These are phyloP conservation scores for Holacanthus passer DNA, from an alignment of 2,113 vertebrate genomes.

Conservation along the genomic window DNA sequence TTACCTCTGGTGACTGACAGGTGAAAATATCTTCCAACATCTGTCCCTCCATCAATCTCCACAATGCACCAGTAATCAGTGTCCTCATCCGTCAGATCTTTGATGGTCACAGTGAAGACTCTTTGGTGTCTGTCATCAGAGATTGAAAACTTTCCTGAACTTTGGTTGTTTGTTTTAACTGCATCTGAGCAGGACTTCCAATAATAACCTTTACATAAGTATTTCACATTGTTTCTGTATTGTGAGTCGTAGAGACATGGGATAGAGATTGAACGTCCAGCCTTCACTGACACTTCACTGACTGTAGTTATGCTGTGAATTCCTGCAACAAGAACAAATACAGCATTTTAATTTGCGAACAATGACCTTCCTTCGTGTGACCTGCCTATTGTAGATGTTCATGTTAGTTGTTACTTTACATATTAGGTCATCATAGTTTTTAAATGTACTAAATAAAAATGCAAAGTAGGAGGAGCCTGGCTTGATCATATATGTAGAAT, in stretches of 20 bases:
- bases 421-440: background rate
- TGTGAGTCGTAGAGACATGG: slow-evolving; percentile 55
- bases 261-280: slow-evolving; percentile 46
- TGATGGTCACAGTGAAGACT: slow-evolving; percentile 63
- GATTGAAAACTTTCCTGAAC: slow-evolving; percentile 36
- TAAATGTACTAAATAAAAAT: background rate
- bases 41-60: rapidly evolving
- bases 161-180: slow-evolving; percentile 7
- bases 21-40: background rate
- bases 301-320: slow-evolving; percentile 32
- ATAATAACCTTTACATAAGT: slow-evolving; percentile 36
- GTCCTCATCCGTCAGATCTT: rapidly evolving
- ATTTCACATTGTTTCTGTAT: slow-evolving; percentile 40
- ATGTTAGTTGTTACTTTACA: background rate
- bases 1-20: slow-evolving; percentile 55
- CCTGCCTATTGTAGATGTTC: too few species aligned
- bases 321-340: slow-evolving; percentile 41
- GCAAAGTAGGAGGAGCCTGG: too few species aligned
- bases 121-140: slow-evolving; percentile 43
- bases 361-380: background rate
- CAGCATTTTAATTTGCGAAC: background rate
- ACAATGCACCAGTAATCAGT: slow-evolving; percentile 58
- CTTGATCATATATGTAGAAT: too few species aligned
- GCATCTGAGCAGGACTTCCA: rapidly evolving
- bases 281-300: slow-evolving; percentile 39